Percentiles rank a stretch among this genome's conserved stretches.
These are phyloP conservation scores for Pycnonotus jocosus DNA, from an alignment of 2,113 vertebrate genomes.

Conservation along the genomic window DNA sequence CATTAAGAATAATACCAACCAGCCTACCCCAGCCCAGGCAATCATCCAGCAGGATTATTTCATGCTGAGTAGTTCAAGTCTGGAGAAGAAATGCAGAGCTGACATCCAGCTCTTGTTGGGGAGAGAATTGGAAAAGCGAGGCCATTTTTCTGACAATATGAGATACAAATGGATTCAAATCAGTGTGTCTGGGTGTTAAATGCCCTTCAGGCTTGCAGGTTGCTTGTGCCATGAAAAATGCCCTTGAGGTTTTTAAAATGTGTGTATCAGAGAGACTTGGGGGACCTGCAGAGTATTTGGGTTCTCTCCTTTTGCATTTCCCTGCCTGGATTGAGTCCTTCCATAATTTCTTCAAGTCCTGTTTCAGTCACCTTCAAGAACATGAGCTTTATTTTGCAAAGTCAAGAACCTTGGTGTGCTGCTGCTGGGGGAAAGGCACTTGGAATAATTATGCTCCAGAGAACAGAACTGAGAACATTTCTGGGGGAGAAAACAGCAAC, in stretches of 20 bases:
- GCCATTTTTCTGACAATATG: rapidly evolving
- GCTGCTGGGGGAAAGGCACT: neutral
- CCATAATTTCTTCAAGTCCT: neutral
- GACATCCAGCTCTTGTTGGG: rapidly evolving
- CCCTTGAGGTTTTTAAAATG: neutral
- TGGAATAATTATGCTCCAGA: slow-evolving; percentile 3
- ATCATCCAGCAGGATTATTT: neutral
- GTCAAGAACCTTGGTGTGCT: neutral
- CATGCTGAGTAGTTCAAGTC: neutral
- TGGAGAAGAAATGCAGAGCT: neutral
- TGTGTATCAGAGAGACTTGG: rapidly evolving
- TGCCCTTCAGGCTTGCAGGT: neutral
- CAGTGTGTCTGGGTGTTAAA: neutral
- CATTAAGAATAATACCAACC: neutral
- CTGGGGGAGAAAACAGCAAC: neutral
- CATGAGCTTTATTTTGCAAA: neutral
- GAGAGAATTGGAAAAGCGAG: rapidly evolving
- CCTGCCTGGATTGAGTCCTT: neutral
- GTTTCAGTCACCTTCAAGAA: neutral
- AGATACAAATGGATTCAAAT: neutral
- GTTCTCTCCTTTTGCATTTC: neutral
- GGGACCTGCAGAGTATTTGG: no score
- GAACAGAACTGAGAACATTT: slow-evolving; percentile 33
- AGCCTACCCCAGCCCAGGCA: neutral
- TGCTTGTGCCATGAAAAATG: neutral